Percentiles rank a stretch among this genome's conserved stretches.
Conservation (phyloP, 2,888 invertebrate genomes). For the Andrena bucephala region DNA sequence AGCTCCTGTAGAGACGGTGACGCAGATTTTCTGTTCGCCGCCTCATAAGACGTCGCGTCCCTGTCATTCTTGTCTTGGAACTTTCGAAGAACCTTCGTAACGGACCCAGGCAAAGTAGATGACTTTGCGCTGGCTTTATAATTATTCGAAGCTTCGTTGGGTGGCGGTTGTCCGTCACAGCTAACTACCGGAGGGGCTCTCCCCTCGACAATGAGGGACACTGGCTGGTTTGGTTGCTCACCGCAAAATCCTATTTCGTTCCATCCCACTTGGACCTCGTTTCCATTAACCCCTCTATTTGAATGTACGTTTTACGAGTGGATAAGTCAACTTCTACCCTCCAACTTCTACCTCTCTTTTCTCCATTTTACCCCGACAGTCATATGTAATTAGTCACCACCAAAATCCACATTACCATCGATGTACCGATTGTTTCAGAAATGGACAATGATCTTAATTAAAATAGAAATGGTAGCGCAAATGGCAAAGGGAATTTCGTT, state of each 20-base stretch:
- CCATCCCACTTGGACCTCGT: slow-evolving; percentile 15
- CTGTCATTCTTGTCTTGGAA: slow-evolving; percentile 25
- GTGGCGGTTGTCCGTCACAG: slow-evolving; percentile 62
- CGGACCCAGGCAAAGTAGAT: slow-evolving; percentile 2
- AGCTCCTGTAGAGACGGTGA: slow-evolving; percentile 15
- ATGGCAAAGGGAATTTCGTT: not conserved
- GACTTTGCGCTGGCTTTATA: slow-evolving; percentile 40
- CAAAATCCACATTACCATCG: not conserved
- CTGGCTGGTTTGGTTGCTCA: slow-evolving; percentile 67
- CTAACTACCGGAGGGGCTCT: slow-evolving; percentile 58
- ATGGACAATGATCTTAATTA: not conserved
- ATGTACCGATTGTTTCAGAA: not conserved
- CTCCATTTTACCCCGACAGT: not conserved
- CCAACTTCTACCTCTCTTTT: not conserved
- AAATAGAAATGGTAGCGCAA: not conserved
- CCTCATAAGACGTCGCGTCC: slow-evolving; percentile 25
- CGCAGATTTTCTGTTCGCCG: slow-evolving; percentile 31
- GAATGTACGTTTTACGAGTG: slow-evolving; percentile 26
- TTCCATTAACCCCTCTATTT: slow-evolving; percentile 30
- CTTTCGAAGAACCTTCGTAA: slow-evolving; percentile 22
- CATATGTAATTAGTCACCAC: slow-evolving; percentile 13
- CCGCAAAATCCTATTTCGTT: slow-evolving; percentile 74
- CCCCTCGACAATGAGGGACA: slow-evolving; percentile 71
- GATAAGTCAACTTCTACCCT: slow-evolving; percentile 58
- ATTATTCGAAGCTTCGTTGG: slow-evolving; percentile 56